phyloP scores from a whole-genome alignment of 2,888 invertebrate genomes.

The Formica aserva region DNA sequence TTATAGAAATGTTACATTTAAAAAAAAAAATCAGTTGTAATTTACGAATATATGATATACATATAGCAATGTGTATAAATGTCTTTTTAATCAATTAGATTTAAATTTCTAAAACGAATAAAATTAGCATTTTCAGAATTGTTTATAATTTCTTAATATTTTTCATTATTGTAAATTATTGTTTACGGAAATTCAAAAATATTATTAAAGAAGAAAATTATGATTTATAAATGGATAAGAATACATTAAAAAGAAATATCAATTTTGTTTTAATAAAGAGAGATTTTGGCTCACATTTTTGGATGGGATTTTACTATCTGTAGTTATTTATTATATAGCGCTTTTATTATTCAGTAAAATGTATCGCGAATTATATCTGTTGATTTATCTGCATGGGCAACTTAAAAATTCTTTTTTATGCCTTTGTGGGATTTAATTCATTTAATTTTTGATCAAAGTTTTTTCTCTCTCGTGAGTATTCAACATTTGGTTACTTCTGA shows the following conservation, averaged over 20 bases:
- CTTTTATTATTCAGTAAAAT: slow-evolving; percentile 13
- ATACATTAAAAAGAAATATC: neutral
- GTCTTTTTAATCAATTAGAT: neutral
- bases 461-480: neutral
- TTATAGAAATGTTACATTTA: neutral
- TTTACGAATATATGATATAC: neutral
- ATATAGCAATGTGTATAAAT: neutral
- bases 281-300: neutral
- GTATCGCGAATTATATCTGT: neutral
- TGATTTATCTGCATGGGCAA: neutral
- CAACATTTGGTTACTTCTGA: neutral
- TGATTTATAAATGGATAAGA: neutral
- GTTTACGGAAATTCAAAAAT: neutral
- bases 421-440: neutral
- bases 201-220: neutral
- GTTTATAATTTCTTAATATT: neutral
- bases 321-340: neutral
- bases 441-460: slow-evolving; percentile 25
- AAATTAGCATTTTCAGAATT: neutral
- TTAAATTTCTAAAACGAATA: neutral
- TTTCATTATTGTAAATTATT: too few species aligned
- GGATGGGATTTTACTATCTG: neutral
- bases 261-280: neutral
- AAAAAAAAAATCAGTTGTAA: neutral
- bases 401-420: slow-evolving; percentile 28